phyloP scores from a whole-genome alignment of 2,113 vertebrate species.

The Brevimyrus niger region DNA sequence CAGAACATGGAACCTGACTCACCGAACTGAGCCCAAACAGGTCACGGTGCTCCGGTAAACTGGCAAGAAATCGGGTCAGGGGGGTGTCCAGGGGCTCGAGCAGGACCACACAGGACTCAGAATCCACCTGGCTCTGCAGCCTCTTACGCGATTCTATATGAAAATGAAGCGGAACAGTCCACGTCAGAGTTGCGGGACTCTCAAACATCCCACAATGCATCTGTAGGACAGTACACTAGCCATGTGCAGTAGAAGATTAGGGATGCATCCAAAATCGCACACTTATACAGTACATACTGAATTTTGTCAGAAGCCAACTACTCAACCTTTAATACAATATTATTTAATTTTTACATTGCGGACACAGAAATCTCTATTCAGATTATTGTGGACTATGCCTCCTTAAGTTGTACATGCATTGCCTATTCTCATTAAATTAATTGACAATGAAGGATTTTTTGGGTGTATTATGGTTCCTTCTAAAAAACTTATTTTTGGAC shows the following conservation, averaged over 20 bases:
- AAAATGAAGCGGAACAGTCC: background rate
- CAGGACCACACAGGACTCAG: slow-evolving; percentile 68
- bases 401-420: too few species aligned
- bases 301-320: background rate
- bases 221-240: background rate
- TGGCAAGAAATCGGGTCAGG: slow-evolving; percentile 67
- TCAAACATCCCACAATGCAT: background rate
- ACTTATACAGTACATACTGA: background rate
- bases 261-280: background rate
- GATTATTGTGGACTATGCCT: too few species aligned
- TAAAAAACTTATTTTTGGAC: background rate
- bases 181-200: background rate
- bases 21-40: slow-evolving; percentile 62
- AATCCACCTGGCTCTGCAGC: slow-evolving; percentile 56
- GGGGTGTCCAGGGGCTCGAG: slow-evolving; percentile 73
- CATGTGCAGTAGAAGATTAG: background rate
- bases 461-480: background rate
- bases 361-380: background rate
- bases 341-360: background rate
- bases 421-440: background rate
- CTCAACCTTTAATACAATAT: background rate
- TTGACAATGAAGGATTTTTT: background rate
- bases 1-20: background rate
- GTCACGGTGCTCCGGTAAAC: slow-evolving; percentile 54
- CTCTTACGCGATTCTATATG: slow-evolving; percentile 64